Conservation (phyloP, 2,888 invertebrate species). For the Clepsis dumicolana region DNA sequence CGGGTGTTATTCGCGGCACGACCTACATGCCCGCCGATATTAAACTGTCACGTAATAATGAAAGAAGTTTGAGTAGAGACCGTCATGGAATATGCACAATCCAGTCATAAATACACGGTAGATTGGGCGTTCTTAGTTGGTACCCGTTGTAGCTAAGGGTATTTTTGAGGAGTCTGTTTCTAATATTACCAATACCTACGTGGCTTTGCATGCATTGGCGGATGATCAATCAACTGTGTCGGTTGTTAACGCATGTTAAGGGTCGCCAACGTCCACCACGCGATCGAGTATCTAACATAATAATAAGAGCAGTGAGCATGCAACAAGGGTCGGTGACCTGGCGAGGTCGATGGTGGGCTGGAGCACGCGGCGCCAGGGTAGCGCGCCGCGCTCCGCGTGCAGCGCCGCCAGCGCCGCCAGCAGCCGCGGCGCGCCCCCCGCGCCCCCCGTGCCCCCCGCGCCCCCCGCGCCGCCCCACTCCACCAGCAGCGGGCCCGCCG, state of each 20-base stretch:
- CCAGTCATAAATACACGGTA: not conserved
- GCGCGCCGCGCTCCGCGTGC: constrained; percentile 64
- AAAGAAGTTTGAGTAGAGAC: too few relatives aligned
- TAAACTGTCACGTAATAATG: not conserved
- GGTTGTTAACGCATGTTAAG: too few relatives aligned
- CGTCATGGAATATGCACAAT: not conserved
- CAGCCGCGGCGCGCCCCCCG: constrained; percentile 59
- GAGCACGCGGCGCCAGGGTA: constrained; percentile 68
- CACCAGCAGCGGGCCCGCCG: constrained; percentile 78
- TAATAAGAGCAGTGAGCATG: too few relatives aligned
- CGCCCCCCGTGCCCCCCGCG: constrained; percentile 35
- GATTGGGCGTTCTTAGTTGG: not conserved
- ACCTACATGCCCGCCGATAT: not conserved
- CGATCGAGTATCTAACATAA: too few relatives aligned
- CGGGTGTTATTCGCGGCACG: not conserved
- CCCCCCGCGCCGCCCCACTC: constrained; percentile 61
- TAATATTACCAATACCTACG: too few relatives aligned
- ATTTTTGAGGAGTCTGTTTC: too few relatives aligned
- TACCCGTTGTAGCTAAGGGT: not conserved
- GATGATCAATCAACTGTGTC: too few relatives aligned
- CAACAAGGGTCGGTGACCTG: constrained; percentile 51
- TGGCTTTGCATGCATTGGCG: too few relatives aligned
- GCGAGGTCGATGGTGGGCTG: constrained; percentile 69
- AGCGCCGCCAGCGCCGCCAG: constrained; percentile 68
- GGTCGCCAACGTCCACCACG: too few relatives aligned